Base-by-base conservation (phyloP, 1,140 invertebrate species). In the Sycobia sp. region DNA sequence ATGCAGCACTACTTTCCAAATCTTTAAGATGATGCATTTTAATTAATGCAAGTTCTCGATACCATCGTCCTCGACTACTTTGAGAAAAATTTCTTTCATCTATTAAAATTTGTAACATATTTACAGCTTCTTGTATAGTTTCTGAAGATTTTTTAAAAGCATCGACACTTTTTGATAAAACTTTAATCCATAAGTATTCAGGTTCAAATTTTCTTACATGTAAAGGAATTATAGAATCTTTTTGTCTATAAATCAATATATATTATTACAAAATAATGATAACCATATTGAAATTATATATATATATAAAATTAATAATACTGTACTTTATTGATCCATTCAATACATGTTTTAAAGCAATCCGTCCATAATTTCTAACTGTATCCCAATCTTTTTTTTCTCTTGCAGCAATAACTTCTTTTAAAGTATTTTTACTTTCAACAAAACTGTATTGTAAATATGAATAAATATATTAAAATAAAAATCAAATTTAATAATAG, bases 131-230 rank as follows among this genome's bases (percentile, higher is more conserved):
- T 1, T 39, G 10, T 36, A 68, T 54, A 5, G 43, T 70, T n/a
- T 74, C 61, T 18, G 62, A 57, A 14, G 57, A 20, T 43, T 79
- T 81, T 66, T 81, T 81, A 43, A 78, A 77, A 5, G 73, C 69
- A 0, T 74, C 62, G 18, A 82, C 43, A 20, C 73, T 75, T n/a
- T 44, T 66, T 36, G 58, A 71, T 16, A 82, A 39, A 54, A 78
- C 60, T 73, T 82, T 82, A 0, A 69, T 51, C 77, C 77, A 80
- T 0, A 62, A 8, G 39, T 76, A 72, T 27, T 65, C 67, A 7
- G 76, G 68, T 10, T 65, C 62, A 58, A 77, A 82, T 16, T 62
- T 67, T 47, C 41, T 58, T 1, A 81, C 49, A 47, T 81, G 73
- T 5, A 41, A 41, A 39, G 79, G 80, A 14, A 82, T 46, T 3